Percentiles rank a stretch among this genome's conserved stretches.
phyloP scores from a whole-genome alignment of 2,888 invertebrate species.

The Hemistola chrysoprasaria region DNA sequence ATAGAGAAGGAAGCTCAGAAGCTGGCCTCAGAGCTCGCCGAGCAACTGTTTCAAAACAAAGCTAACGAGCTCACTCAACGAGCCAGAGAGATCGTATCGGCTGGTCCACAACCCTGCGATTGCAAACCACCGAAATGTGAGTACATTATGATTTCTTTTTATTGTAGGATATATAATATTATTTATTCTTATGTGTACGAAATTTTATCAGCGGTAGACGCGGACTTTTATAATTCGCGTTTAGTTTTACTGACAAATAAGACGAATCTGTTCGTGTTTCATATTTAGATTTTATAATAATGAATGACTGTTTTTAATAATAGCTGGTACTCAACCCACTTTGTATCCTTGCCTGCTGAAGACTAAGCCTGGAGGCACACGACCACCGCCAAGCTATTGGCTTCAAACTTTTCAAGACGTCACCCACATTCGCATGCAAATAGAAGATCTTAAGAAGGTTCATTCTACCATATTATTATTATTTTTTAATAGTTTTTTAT shows the following conservation, averaged over 20 bases:
- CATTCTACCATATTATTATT: neutral
- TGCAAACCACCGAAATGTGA: constrained; percentile 40
- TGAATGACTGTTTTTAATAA: no score
- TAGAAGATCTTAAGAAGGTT: constrained; percentile 62
- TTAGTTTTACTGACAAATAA: no score
- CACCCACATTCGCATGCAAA: constrained; percentile 47
- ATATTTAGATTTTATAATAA: no score
- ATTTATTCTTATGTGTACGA: no score
- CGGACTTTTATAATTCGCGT: no score
- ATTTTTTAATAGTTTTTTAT: no score
- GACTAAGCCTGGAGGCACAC: no score
- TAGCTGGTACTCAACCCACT: constrained; percentile 19
- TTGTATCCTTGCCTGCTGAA: constrained; percentile 44
- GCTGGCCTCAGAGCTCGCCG: constrained; percentile 56
- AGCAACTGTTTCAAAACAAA: constrained; percentile 55
- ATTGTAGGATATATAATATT: no score
- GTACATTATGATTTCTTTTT: no score
- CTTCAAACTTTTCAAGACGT: constrained; percentile 52
- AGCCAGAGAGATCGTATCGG: constrained; percentile 45
- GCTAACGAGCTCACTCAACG: constrained; percentile 50
- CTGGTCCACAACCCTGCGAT: constrained; percentile 54
- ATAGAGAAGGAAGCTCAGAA: constrained; percentile 57
- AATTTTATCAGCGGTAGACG: no score
- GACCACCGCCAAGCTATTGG: constrained; percentile 35
- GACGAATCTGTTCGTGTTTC: no score